Conservation (phyloP, 2,797 vertebrate genomes). For the Scolopax bukidnonensis region DNA sequence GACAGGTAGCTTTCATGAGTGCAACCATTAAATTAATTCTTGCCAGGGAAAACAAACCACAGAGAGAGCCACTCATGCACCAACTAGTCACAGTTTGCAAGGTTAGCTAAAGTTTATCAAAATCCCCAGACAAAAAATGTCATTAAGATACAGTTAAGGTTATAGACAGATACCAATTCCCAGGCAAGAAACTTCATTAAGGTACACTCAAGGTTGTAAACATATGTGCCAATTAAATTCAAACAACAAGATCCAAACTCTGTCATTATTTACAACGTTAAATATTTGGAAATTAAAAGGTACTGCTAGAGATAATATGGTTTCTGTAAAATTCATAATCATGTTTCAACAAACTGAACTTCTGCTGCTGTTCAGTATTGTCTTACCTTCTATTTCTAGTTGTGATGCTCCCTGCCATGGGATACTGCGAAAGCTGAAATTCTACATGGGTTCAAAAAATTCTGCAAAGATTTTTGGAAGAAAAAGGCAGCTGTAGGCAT, state of each 20-base stretch:
- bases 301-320: not conserved
- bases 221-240: conserved; percentile 12
- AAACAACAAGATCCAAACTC: conserved; percentile 3
- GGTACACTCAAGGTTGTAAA: conserved; percentile 39
- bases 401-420: not conserved
- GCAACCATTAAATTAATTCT: conserved; percentile 37
- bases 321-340: not conserved
- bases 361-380: not conserved
- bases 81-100: conserved; percentile 2
- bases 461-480: not conserved
- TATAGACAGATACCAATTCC: conserved; percentile 56
- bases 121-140: conserved; percentile 54
- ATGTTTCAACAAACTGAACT: not conserved
- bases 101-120: conserved; percentile 52
- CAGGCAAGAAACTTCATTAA: conserved; percentile 47
- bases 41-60: not conserved
- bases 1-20: not conserved
- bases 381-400: not conserved
- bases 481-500: not conserved
- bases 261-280: not conserved
- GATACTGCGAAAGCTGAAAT: not conserved
- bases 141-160: conserved; percentile 56
- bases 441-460: not conserved
- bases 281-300: conserved; percentile 31
- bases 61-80: not conserved